Conservation (phyloP, 2,888 invertebrate species). For the Diploptera punctata region DNA sequence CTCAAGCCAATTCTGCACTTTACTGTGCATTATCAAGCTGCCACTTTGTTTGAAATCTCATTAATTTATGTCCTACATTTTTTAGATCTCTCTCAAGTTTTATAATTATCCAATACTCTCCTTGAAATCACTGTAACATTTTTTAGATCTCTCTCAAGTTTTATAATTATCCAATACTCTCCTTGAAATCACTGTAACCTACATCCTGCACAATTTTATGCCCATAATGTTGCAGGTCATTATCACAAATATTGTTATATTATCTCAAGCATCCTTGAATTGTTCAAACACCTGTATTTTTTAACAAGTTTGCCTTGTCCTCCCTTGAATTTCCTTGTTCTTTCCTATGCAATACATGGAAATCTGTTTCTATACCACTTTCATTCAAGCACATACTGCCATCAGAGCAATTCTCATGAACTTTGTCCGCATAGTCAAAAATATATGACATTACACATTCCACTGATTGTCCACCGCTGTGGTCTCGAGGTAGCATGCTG, state of each 20-base stretch:
- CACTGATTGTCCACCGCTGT: too few species aligned
- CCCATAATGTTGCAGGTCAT: background rate
- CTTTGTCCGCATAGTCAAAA: background rate
- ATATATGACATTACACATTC: background rate
- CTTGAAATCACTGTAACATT: too few species aligned
- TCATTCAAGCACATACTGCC: background rate
- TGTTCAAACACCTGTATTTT: background rate
- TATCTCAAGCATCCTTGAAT: too few species aligned
- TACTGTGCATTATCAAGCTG: background rate
- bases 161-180: background rate
- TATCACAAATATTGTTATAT: background rate
- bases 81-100: background rate
- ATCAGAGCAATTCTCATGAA: background rate
- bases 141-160: conserved; percentile 1
- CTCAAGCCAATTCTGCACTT: background rate
- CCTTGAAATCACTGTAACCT: conserved; percentile 5
- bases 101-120: background rate
- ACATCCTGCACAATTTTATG: background rate
- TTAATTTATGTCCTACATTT: background rate
- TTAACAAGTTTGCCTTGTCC: background rate
- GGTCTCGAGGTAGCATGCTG: too few species aligned
- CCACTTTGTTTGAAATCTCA: background rate
- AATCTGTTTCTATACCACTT: background rate
- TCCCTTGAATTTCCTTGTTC: background rate
- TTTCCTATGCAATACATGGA: background rate